Base-by-base conservation (phyloP, 2,797 vertebrate genomes). In the Muraenolepis orangiensis region DNA sequence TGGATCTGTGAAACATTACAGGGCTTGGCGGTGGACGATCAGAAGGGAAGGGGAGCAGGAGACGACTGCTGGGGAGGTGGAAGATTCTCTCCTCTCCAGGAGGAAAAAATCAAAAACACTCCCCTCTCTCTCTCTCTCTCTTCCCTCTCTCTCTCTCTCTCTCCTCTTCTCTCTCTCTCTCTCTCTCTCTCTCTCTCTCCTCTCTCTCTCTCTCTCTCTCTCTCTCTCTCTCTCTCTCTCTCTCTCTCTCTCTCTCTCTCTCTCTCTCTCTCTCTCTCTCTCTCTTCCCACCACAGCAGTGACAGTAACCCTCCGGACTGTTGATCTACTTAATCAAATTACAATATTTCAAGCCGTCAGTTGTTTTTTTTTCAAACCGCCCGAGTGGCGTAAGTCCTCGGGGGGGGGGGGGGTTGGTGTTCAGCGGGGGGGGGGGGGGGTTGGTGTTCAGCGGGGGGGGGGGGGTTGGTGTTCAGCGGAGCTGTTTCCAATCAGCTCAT, bases 1-100 rank as follows among this genome's bases (percentile, higher is more conserved):
- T 81, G 82, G 88, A 85, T 93, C 93, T 94, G 93, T 77, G 85
- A 87, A 12, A 81, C 84, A 93, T 94, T 94, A 93, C 26, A n/a
- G 80, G 77, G 78, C 70, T 74, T 70, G 1, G 80, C 89, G 85
- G 85, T 29, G 72, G 73, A 88, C 84, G 72, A 87, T 75, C 77
- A 88, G 89, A 92, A n/a, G n/a, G 90, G 90, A 92, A 82, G 92
- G 84, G 75, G 79, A 71, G 82, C 86, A 74, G 86, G 81, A n/a
- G n/a, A 74, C 86, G 80, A 72, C 84, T 80, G 80, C 87, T 74
- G 69, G 79, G 72, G 76, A 86, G 71, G 76, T 78, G 83, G 84
- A 84, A 86, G 85, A 80, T 87, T 89, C 81, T 87, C 87, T 89
- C 89, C 80, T 87, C 87, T 89, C 89, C 86, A 68, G 42, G 88